These are phyloP conservation scores for Epinotia nisella DNA, from an alignment of 2,888 invertebrate species.

Conservation along the genomic window DNA sequence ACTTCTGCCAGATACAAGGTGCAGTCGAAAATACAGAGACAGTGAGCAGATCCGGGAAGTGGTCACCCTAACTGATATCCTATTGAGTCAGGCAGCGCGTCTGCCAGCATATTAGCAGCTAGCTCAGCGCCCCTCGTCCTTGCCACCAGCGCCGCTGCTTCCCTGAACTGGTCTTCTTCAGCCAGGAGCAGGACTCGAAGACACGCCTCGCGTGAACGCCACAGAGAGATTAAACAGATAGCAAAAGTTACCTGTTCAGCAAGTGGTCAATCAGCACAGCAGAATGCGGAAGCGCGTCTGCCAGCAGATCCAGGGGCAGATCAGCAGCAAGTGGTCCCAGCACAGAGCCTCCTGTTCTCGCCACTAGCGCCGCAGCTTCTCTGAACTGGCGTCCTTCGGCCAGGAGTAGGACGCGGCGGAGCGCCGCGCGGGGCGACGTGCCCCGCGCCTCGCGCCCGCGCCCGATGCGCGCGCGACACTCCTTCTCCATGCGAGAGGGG, in stretches of 20 bases:
- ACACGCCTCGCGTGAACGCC: too few species aligned
- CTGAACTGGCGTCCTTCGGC: conserved; percentile 95
- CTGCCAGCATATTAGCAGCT: too few species aligned
- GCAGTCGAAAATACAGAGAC: too few species aligned
- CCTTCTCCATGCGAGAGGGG: conserved; percentile 75
- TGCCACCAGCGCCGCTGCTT: too few species aligned
- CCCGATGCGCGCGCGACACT: conserved; percentile 89
- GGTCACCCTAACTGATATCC: too few species aligned
- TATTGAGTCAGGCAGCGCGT: too few species aligned
- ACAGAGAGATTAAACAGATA: too few species aligned
- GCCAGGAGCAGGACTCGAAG: too few species aligned
- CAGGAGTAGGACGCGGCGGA: conserved; percentile 89
- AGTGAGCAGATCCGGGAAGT: too few species aligned
- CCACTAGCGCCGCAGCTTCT: conserved; percentile 94
- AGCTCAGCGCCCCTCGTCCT: too few species aligned
- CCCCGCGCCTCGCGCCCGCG: conserved; percentile 86
- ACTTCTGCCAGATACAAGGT: too few species aligned
- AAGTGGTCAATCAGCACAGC: conserved; percentile 94
- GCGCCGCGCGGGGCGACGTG: conserved; percentile 87
- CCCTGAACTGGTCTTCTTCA: too few species aligned
- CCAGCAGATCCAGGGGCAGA: conserved; percentile 93
- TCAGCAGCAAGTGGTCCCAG: conserved; percentile 90
- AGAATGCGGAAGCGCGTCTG: conserved; percentile 95
- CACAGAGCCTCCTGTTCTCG: conserved; percentile 90
- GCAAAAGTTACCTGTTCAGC: conserved; percentile 87